Evolutionary conservation across 2,113 vertebrate species (phyloP), one percentile per base, ranked within the genome.

Genomic region (Boleophthalmus pectinirostris): DNA sequence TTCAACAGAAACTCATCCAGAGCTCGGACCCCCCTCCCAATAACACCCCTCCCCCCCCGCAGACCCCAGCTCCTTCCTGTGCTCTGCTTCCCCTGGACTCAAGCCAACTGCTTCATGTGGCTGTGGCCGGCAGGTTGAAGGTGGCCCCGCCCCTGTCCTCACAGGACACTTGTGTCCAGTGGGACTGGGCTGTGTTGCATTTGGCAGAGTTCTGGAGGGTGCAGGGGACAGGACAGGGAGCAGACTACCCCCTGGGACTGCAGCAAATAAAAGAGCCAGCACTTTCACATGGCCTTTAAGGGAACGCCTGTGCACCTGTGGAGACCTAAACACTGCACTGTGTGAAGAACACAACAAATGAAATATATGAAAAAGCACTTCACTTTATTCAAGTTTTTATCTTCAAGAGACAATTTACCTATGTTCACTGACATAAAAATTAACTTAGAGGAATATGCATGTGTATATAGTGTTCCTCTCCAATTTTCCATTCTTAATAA

Each of bases 161-260:
- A 88, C 81, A 91, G 91, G 88, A 91, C 88, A 91, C 89, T 91
- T 91, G 90, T 91, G 89, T 91, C 85, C 87, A 86, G 81, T 72
- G 82, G 87, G 87, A 87, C 66, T 45, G 84, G 87, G 83, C 86
- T 79, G 78, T 88, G 87, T 90, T 90, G 78, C 75, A 90, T 84
- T 90, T 88, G 89, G 90, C 86, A 88, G 86, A 78, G 79, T 71
- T 76, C 60, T 77, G 82, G 80, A 70, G 79, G 78, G 72, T 80
- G 74, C 73, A 72, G 74, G 24, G 38, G 79, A 72, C 47, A 68
- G 53, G 43, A 82, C 66, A 63, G 68, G 45, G 57, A 68, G 5
- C 21, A 35, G 69, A 73, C 65, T 72, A 64, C 65, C 87, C 79
- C 85, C 67, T 71, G 87, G 85, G 88, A 88, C 76, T 72, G 70